Base-by-base conservation (phyloP, 1,140 invertebrate species). In the Megathymus violae region DNA sequence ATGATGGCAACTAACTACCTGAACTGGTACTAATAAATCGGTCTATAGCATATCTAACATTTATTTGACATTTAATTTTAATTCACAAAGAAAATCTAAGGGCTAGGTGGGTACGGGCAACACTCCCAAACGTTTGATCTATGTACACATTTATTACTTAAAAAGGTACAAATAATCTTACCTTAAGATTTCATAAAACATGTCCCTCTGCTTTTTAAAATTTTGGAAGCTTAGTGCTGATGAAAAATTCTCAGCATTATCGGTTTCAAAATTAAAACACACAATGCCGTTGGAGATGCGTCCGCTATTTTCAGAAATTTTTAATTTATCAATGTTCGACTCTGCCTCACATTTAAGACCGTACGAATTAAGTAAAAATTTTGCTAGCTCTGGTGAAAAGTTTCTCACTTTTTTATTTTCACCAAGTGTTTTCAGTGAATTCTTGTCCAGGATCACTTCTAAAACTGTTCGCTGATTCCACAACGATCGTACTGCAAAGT, bases 121-220 rank as follows among this genome's bases (percentile, higher is more conserved):
- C n/a, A n/a, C n/a, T n/a, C n/a, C n/a, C n/a, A n/a, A n/a, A n/a
- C n/a, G n/a, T n/a, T n/a, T n/a, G n/a, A n/a, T n/a, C n/a, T n/a
- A n/a, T n/a, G n/a, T n/a, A n/a, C 10, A 36, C 31, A 36, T 7
- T 7, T 36, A 36, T 36, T 36, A 6, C 31, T n/a, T n/a, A n/a
- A n/a, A n/a, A n/a, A n/a, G n/a, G n/a, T n/a, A n/a, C n/a, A n/a
- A 58, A 13, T 9, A 31, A 43, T 50, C 68, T 79, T 68, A 91
- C 78, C 93, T 93, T 7, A 95, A 85, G 52, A 96, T 93, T 64
- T 96, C 94, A 76, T 96, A 97, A 82, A 97, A 97, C 38, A 94
- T 82, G 84, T 97, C 96, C 44, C 97, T 92, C 80, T 98, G 97
- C 68, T 96, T 96, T 64, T 95, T 94, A 72, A 97, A 98, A 3